A percentile compares a stretch with the other conserved stretches of the same genome.
Evolutionary conservation across 2,888 invertebrate species (phyloP).

Genomic region (Rhamnusium bicolor): DNA sequence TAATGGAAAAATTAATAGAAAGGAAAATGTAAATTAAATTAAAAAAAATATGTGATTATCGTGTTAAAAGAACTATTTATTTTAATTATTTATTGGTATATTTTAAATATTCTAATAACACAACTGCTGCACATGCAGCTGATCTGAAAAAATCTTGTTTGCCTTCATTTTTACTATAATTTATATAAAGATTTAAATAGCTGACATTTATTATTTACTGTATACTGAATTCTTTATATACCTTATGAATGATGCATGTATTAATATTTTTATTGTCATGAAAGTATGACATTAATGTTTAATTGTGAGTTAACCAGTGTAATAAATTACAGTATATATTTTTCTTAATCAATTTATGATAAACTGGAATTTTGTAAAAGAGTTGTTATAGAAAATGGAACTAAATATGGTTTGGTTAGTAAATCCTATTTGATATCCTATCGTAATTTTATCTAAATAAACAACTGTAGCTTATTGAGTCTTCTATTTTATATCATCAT

Average conservation of each 20-base stretch:
- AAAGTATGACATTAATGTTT: slow-evolving; percentile 35
- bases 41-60: no score
- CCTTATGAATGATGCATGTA: slow-evolving; percentile 47
- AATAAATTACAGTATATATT: slow-evolving; percentile 28
- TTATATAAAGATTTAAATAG: slow-evolving; percentile 49
- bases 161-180: slow-evolving; percentile 49
- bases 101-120: slow-evolving; percentile 8
- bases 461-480: no score
- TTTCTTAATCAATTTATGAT: slow-evolving; percentile 12
- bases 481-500: no score
- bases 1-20: no score
- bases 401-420: no score
- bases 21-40: no score
- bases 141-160: slow-evolving; percentile 36
- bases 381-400: no score
- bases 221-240: slow-evolving; percentile 52
- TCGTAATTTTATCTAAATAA: no score
- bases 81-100: not conserved
- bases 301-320: slow-evolving; percentile 30
- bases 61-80: not conserved
- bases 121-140: slow-evolving; percentile 10
- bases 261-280: slow-evolving; percentile 21
- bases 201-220: slow-evolving; percentile 57
- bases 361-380: not conserved
- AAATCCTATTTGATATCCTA: no score